Evolutionary conservation across 1,140 invertebrate genomes (phyloP).

Genomic region (Drosophila suzukii): DNA sequence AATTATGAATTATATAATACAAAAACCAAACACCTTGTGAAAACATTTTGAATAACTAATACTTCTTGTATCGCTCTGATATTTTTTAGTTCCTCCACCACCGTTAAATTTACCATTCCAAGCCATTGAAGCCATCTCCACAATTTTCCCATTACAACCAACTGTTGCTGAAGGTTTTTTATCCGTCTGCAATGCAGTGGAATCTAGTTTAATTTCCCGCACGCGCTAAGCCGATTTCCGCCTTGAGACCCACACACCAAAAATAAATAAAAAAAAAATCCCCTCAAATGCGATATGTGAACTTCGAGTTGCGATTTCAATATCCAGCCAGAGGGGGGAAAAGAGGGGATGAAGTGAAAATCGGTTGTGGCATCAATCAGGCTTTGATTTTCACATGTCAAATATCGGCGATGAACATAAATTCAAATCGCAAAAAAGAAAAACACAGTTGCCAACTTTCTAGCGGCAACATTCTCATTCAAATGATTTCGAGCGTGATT

Average conservation of each 20-base stretch:
- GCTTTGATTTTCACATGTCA: constrained; percentile 79
- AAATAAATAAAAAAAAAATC: neutral
- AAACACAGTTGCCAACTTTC: constrained; percentile 61
- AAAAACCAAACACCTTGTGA: too few species aligned
- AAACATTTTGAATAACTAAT: too few species aligned
- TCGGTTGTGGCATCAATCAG: constrained; percentile 68
- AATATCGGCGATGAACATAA: constrained; percentile 61
- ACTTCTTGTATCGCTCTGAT: too few species aligned
- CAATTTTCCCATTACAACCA: constrained; percentile 13
- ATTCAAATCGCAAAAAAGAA: constrained; percentile 62
- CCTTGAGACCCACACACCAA: constrained; percentile 42
- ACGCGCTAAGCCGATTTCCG: constrained; percentile 51
- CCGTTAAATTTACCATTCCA: neutral
- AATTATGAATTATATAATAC: too few species aligned
- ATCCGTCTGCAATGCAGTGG: constrained; percentile 7
- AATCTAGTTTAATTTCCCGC: constrained; percentile 52
- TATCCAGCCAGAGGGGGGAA: neutral
- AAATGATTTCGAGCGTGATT: constrained; percentile 52
- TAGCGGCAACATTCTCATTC: constrained; percentile 68
- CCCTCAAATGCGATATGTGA: constrained; percentile 8
- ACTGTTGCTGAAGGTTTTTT: constrained; percentile 5
- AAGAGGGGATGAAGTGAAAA: constrained; percentile 16
- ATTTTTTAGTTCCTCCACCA: too few species aligned
- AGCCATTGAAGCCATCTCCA: constrained; percentile 14
- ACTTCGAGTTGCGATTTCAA: constrained; percentile 36